Conservation (phyloP, 2,113 vertebrate genomes). For the Camelus dromedarius region DNA sequence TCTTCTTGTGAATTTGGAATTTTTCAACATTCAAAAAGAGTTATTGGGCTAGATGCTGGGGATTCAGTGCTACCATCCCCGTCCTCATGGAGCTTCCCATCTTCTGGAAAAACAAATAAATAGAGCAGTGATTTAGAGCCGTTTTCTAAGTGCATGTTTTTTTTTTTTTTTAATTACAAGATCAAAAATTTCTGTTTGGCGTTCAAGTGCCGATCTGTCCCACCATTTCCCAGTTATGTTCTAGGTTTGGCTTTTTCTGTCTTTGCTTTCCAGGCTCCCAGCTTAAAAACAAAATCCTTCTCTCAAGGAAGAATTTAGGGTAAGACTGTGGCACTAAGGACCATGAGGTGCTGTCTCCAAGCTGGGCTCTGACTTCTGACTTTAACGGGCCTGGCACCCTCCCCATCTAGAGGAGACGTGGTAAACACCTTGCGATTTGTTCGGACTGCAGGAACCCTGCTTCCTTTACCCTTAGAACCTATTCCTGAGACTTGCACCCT, state of each 20-base stretch:
- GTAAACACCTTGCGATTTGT: too few relatives aligned
- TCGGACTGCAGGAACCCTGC: accelerated
- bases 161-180: not conserved
- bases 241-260: not conserved
- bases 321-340: not conserved
- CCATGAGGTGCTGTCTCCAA: accelerated
- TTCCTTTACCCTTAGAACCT: not conserved
- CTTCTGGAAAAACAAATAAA: not conserved
- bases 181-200: not conserved
- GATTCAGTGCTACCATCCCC: accelerated
- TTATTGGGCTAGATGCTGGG: not conserved
- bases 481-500: not conserved
- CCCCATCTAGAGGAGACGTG: not conserved
- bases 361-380: not conserved
- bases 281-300: not conserved
- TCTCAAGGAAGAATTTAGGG: not conserved
- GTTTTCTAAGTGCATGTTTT: not conserved
- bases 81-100: not conserved
- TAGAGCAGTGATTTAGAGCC: not conserved
- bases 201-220: not conserved
- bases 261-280: not conserved
- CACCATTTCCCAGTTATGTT: not conserved
- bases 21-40: not conserved
- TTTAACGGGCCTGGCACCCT: accelerated
- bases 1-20: not conserved